Percentiles rank a stretch among this genome's conserved stretches.
Conservation (phyloP, 92 coral and sea anemone species). For the Palythoa heliodiscus region DNA sequence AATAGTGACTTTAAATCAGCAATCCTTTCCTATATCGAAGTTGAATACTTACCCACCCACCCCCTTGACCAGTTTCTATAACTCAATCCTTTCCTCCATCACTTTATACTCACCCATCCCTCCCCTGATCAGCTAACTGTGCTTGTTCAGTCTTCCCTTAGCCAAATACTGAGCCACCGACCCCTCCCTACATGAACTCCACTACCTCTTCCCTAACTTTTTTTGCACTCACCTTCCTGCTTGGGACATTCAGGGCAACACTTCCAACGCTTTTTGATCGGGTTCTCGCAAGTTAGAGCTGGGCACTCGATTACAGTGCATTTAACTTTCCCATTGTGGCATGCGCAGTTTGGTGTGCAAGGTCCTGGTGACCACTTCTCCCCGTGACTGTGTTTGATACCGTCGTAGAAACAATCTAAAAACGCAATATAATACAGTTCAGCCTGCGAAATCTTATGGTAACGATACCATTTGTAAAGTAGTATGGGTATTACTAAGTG, state of each 20-base stretch:
- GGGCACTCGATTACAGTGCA: constrained; percentile 99
- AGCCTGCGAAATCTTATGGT: neutral
- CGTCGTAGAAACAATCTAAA: constrained; percentile 91
- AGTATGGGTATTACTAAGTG: neutral
- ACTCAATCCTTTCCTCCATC: no score
- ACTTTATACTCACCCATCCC: no score
- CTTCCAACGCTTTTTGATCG: constrained; percentile 93
- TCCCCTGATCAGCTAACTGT: no score
- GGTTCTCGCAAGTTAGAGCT: constrained; percentile 76
- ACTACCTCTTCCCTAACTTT: neutral
- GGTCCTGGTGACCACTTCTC: constrained; percentile 99
- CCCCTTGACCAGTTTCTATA: no score
- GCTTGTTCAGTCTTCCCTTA: no score
- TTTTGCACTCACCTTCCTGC: constrained; percentile 66
- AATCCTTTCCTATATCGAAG: no score
- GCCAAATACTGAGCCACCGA: no score
- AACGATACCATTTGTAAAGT: neutral
- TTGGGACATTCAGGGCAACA: constrained; percentile 97
- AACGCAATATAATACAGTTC: neutral
- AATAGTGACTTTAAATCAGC: no score
- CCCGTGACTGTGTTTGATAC: constrained; percentile 86
- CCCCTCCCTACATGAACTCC: no score
- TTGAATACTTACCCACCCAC: no score
- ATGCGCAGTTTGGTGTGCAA: constrained; percentile 95
- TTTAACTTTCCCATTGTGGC: constrained; percentile 93